Conservation (phyloP, 2,797 vertebrate species). For the Tokudaia muenninki region DNA sequence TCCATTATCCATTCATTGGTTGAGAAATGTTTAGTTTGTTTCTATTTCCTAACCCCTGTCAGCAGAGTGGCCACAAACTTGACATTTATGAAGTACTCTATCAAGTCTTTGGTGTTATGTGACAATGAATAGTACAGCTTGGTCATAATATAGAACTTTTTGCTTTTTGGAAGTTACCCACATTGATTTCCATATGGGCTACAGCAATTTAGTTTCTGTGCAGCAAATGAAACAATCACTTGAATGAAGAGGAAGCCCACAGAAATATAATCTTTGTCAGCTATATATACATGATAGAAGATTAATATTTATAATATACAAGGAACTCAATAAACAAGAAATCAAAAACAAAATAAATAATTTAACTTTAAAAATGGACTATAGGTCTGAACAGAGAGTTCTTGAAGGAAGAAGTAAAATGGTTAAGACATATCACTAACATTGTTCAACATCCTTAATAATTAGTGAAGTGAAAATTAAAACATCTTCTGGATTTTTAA, state of each 20-base stretch:
- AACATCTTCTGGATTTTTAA: not conserved
- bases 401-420: not conserved
- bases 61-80: not conserved
- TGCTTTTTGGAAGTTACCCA: not conserved
- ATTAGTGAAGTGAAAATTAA: not conserved
- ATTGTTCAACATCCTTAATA: not conserved
- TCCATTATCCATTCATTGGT: not conserved
- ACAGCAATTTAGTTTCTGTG: not conserved
- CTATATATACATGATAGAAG: not conserved
- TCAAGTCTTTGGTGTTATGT: not conserved
- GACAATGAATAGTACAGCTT: not conserved
- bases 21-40: not conserved
- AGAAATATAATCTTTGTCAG: not conserved
- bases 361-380: not conserved
- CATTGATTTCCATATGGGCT: not conserved
- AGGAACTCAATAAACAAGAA: not conserved
- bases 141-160: not conserved
- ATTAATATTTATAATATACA: not conserved
- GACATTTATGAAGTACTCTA: not conserved
- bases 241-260: not conserved
- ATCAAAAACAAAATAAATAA: not conserved
- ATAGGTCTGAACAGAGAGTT: not conserved
- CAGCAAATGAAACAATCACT: not conserved
- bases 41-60: not conserved
- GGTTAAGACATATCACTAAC: not conserved